Evolutionary conservation across 2,113 vertebrate species (phyloP).

Genomic region (Puma concolor): DNA sequence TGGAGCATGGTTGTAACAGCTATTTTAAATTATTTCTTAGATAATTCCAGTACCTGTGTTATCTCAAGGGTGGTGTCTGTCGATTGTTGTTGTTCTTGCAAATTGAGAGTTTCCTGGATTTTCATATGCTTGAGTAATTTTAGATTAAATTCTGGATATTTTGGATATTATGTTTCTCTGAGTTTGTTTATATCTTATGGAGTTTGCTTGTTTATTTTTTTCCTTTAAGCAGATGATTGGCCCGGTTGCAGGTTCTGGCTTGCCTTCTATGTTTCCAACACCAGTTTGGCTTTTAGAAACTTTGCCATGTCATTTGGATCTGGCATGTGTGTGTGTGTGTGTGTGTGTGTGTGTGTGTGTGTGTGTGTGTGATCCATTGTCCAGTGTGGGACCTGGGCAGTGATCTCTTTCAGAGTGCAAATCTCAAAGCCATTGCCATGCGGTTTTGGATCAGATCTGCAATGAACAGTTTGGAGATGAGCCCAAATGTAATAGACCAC

Average conservation of each 20-base stretch:
- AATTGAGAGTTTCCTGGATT: conserved; percentile 24
- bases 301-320: background rate
- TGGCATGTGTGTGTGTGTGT: background rate
- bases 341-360: background rate
- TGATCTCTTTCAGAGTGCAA: background rate
- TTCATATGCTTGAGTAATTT: conserved; percentile 21
- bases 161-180: background rate
- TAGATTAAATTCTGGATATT: background rate
- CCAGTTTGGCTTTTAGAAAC: background rate
- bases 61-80: background rate
- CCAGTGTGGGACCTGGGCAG: background rate
- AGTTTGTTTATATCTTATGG: background rate
- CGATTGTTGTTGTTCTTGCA: background rate
- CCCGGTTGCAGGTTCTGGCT: conserved; percentile 9
- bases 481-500: background rate
- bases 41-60: background rate
- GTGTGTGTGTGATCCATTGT: background rate
- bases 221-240: background rate
- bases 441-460: background rate
- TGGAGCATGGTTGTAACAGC: background rate
- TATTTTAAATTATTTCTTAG: background rate
- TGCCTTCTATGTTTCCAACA: background rate
- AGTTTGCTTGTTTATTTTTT: background rate
- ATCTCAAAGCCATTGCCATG: background rate
- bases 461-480: background rate